Evolutionary conservation across 1,140 invertebrate genomes (phyloP).

Genomic region (Battus philenor): DNA sequence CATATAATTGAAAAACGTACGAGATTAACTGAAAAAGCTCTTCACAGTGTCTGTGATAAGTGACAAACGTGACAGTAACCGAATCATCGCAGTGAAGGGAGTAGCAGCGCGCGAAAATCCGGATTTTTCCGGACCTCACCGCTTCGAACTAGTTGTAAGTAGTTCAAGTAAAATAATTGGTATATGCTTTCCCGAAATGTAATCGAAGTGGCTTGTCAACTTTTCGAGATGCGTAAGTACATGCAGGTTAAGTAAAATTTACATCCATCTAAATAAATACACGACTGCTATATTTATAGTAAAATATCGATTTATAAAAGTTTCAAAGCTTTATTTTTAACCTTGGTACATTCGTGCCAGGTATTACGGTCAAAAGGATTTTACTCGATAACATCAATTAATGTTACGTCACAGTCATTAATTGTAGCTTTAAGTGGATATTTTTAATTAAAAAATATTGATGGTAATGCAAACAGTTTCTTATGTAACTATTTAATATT

Average conservation of each 20-base stretch:
- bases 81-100: constrained; percentile 10
- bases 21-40: constrained; percentile 1
- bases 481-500: too few species aligned
- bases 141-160: constrained; percentile 39
- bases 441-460: too few species aligned
- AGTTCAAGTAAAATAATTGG: constrained; percentile 28
- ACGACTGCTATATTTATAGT: constrained; percentile 34
- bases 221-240: too few species aligned
- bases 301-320: constrained; percentile 45
- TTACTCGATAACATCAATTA: too few species aligned
- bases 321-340: constrained; percentile 31
- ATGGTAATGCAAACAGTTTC: too few species aligned
- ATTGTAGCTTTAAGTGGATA: too few species aligned
- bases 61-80: constrained; percentile 21
- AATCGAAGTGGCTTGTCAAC: too few species aligned
- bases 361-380: too few species aligned
- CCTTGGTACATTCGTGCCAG: too few species aligned
- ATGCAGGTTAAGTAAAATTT: too few species aligned
- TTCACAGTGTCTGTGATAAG: constrained; percentile 31
- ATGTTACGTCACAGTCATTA: too few species aligned
- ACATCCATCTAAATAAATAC: neutral
- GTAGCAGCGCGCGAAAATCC: constrained; percentile 9
- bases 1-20: constrained; percentile 17
- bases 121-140: constrained; percentile 35
- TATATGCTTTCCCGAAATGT: constrained; percentile 17